Conservation (phyloP, 2,888 invertebrate genomes). For the Gymnocheta viridis region DNA sequence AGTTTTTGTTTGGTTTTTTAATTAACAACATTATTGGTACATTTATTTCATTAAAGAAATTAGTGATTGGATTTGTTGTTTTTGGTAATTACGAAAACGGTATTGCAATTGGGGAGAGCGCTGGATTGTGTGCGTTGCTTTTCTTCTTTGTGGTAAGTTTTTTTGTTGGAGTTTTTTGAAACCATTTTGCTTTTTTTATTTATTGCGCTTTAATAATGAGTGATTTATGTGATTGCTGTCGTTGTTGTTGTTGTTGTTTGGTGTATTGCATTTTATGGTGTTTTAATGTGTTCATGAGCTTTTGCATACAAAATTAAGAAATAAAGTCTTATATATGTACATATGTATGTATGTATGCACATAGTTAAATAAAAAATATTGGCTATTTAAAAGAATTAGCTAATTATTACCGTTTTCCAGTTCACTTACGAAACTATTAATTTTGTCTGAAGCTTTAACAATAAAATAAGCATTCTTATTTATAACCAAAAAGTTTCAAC, state of each 20-base stretch:
- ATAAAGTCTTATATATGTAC: slow-evolving; percentile 11
- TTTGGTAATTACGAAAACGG: background rate
- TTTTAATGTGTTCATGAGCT: slow-evolving; percentile 46
- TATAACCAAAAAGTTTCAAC: background rate
- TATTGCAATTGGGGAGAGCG: slow-evolving; percentile 6
- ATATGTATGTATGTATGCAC: background rate
- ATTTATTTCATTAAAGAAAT: slow-evolving; percentile 17
- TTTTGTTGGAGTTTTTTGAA: slow-evolving; percentile 3
- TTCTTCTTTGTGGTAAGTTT: slow-evolving; percentile 46
- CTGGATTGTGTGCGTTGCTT: background rate
- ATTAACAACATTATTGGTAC: slow-evolving; percentile 11
- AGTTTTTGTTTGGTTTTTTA: slow-evolving; percentile 5
- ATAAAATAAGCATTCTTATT: background rate
- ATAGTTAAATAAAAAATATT: slow-evolving; percentile 12
- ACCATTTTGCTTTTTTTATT: slow-evolving; percentile 23
- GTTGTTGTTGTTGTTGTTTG: background rate
- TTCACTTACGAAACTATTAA: slow-evolving; percentile 51
- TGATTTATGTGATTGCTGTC: slow-evolving; percentile 43
- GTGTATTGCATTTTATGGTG: background rate
- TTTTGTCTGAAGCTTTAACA: background rate
- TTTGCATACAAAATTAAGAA: slow-evolving; percentile 52
- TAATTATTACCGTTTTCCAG: slow-evolving; percentile 64
- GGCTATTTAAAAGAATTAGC: slow-evolving; percentile 47
- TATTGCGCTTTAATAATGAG: slow-evolving; percentile 29
- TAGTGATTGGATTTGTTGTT: background rate